Conservation (phyloP, 2,113 vertebrate genomes). For the Lycaon pictus region DNA sequence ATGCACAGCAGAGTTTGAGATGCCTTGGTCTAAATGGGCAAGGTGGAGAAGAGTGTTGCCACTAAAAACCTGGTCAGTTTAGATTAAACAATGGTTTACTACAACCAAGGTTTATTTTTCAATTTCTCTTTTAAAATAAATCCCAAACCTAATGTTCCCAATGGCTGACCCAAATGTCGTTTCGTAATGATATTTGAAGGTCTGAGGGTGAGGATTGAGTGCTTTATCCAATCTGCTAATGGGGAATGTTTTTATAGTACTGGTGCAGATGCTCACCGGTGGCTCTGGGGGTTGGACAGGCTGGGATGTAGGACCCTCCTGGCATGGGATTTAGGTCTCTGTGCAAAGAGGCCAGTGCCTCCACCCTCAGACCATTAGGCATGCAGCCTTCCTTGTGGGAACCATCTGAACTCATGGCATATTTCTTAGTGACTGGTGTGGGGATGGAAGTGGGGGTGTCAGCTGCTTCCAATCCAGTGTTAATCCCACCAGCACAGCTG, state of each 20-base stretch:
- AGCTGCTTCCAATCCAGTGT: not conserved
- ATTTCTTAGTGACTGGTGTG: not conserved
- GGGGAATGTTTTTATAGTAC: not conserved
- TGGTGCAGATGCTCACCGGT: not conserved
- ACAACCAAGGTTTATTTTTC: not conserved
- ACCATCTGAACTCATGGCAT: not conserved
- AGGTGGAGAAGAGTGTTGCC: not conserved
- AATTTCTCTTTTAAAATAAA: constrained; percentile 60
- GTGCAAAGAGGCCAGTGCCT: not conserved
- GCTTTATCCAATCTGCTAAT: constrained; percentile 18
- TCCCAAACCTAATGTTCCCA: not conserved
- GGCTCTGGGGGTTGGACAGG: not conserved
- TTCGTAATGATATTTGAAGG: not conserved
- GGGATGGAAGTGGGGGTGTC: not conserved
- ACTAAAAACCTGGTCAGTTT: not conserved
- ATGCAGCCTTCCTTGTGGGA: not conserved
- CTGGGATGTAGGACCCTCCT: not conserved
- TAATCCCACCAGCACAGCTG: not conserved
- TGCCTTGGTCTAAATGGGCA: not conserved
- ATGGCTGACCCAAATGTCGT: constrained; percentile 14
- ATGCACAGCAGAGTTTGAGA: not conserved
- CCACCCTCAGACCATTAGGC: not conserved
- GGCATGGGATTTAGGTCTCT: not conserved
- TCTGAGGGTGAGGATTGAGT: not conserved
- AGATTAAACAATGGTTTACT: not conserved